Evolutionary conservation across 2,797 vertebrate genomes (phyloP).

Genomic region (Phaenicophaeus curvirostris): DNA sequence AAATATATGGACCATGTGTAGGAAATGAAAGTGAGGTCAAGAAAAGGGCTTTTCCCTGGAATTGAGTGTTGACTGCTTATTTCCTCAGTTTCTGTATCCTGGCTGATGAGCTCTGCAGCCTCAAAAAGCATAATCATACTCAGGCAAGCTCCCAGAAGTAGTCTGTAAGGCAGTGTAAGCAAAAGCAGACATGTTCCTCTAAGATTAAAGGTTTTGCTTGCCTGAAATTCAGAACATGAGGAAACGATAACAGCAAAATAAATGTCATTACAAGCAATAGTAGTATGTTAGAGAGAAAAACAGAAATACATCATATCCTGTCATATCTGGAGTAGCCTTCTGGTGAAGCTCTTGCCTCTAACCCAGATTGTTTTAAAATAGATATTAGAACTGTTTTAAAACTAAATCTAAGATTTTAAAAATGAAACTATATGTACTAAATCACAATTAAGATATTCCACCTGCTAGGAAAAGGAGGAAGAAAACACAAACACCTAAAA

Average conservation of each 20-base stretch:
- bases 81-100: background rate
- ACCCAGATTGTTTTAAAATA: background rate
- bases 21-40: background rate
- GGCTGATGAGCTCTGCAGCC: background rate
- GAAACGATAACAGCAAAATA: conserved; percentile 8
- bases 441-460: background rate
- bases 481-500: background rate
- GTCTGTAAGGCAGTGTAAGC: background rate
- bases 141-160: background rate
- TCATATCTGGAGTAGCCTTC: background rate
- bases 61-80: background rate
- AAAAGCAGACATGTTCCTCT: background rate
- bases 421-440: background rate
- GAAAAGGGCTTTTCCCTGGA: background rate
- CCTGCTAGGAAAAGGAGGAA: background rate
- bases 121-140: background rate
- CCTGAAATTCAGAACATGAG: background rate
- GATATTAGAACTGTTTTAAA: background rate
- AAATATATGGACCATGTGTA: background rate
- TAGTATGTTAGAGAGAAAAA: background rate
- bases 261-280: background rate
- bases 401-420: background rate
- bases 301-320: background rate
- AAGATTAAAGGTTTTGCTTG: conserved; percentile 8
- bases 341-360: background rate